phyloP scores from a whole-genome alignment of 1,140 invertebrate species.

The Scaptomyza pallida region DNA sequence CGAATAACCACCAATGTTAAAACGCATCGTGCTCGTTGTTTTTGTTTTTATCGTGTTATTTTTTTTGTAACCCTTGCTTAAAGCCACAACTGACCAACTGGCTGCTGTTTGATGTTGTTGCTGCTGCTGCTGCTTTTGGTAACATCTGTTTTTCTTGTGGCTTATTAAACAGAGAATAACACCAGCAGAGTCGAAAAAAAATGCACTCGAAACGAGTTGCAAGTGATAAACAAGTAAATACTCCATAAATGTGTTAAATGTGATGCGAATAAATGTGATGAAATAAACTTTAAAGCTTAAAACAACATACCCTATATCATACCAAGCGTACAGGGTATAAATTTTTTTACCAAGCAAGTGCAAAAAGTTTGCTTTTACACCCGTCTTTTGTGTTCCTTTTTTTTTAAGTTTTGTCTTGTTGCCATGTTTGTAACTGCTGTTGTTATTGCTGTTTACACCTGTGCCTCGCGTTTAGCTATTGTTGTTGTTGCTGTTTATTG shows the following conservation, averaged over 20 bases:
- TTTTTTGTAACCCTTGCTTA: slow-evolving; percentile 38
- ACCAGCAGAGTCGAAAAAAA: slow-evolving; percentile 5
- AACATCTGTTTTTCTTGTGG: slow-evolving; percentile 51
- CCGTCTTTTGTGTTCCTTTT: slow-evolving; percentile 5
- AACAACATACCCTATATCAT: no score
- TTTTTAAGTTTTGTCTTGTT: slow-evolving; percentile 38
- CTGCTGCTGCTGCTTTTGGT: slow-evolving; percentile 12
- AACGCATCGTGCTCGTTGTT: slow-evolving; percentile 13
- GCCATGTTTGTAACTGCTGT: slow-evolving; percentile 41
- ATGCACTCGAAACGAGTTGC: slow-evolving; percentile 1
- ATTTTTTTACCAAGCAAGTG: slow-evolving; percentile 26
- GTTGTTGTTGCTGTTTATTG: slow-evolving; percentile 20
- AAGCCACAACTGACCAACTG: slow-evolving; percentile 51
- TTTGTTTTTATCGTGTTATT: neutral
- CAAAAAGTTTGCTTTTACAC: slow-evolving; percentile 39
- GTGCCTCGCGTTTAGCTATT: slow-evolving; percentile 33
- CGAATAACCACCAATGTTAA: slow-evolving; percentile 30
- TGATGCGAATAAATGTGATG: no score
- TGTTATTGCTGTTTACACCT: slow-evolving; percentile 65
- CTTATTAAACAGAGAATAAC: slow-evolving; percentile 17
- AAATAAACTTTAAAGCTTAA: no score
- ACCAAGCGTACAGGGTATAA: neutral
- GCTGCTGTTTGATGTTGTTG: slow-evolving; percentile 5
- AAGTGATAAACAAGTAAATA: slow-evolving; percentile 3
- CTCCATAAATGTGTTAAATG: neutral